Evolutionary conservation across 2,888 invertebrate genomes (phyloP).

Genomic region (Amphimallon solstitiale): DNA sequence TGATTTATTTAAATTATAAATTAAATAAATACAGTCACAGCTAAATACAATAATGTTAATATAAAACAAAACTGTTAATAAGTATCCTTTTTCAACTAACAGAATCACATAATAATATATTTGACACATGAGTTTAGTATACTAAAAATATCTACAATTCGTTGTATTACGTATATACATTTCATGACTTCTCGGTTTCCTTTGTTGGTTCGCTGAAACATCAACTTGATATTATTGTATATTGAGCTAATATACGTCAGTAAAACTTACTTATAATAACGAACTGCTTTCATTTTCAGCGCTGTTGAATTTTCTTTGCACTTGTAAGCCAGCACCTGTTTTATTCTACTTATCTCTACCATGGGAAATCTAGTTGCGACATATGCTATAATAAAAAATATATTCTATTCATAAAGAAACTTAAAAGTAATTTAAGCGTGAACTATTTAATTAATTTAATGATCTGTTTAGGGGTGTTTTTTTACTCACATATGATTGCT

Average conservation of each 20-base stretch:
- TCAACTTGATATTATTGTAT: not conserved
- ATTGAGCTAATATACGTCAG: not conserved
- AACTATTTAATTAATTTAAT: slow-evolving; percentile 6
- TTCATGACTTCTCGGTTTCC: slow-evolving; percentile 34
- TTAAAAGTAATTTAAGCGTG: too few relatives aligned
- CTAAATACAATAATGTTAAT: slow-evolving; percentile 9
- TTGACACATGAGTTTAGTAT: slow-evolving; percentile 34
- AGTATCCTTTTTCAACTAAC: slow-evolving; percentile 12
- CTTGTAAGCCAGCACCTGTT: slow-evolving; percentile 80
- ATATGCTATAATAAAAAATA: slow-evolving; percentile 68
- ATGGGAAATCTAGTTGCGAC: slow-evolving; percentile 79
- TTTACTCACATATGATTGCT: slow-evolving; percentile 72
- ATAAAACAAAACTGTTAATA: slow-evolving; percentile 16
- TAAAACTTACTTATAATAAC: slow-evolving; percentile 64
- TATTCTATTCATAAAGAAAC: too few relatives aligned
- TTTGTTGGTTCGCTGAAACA: slow-evolving; percentile 35
- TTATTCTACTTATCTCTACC: slow-evolving; percentile 79
- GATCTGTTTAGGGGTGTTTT: not conserved
- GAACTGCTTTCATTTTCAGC: slow-evolving; percentile 77
- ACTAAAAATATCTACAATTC: slow-evolving; percentile 36
- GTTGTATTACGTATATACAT: slow-evolving; percentile 14
- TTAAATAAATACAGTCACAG: slow-evolving; percentile 34
- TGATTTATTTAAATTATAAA: slow-evolving; percentile 12
- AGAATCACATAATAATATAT: slow-evolving; percentile 5
- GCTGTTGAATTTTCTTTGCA: slow-evolving; percentile 83